These are phyloP conservation scores for Drosophila meridiana DNA, from an alignment of 2,888 invertebrate species.

Conservation along the genomic window DNA sequence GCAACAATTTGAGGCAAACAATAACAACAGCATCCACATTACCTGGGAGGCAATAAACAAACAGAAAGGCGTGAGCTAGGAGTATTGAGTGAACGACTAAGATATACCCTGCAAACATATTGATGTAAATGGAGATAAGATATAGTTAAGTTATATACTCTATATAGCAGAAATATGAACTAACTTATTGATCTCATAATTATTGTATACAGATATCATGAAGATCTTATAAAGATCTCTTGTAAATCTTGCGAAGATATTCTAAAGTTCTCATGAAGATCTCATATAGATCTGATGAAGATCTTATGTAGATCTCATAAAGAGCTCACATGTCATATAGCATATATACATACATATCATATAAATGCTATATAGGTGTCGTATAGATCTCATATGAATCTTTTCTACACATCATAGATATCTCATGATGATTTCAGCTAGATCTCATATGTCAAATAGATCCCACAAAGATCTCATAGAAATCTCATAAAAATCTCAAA, in stretches of 20 bases:
- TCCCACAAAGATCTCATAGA: not conserved
- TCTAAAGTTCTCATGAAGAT: not conserved
- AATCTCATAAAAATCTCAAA: not conserved
- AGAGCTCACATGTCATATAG: not conserved
- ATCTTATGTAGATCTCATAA: not conserved
- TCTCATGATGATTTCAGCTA: not conserved
- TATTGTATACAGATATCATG: not conserved
- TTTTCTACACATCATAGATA: no score
- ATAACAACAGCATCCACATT: conserved; percentile 12
- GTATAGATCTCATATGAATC: not conserved
- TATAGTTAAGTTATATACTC: not conserved
- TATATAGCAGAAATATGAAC: no score
- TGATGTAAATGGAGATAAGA: not conserved
- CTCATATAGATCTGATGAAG: not conserved
- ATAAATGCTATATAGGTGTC: not conserved
- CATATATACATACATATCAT: no score
- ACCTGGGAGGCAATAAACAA: conserved; percentile 8
- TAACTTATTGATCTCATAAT: not conserved
- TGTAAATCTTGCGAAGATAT: not conserved
- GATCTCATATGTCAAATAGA: not conserved
- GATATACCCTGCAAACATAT: not conserved
- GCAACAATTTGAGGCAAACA: conserved; percentile 2
- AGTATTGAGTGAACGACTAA: not conserved
- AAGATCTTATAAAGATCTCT: not conserved
- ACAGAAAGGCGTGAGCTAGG: conserved; percentile 1